Percentiles rank a stretch among this genome's conserved stretches.
Conservation (phyloP, 2,888 invertebrate genomes). For the Cerastis rubricosa region DNA sequence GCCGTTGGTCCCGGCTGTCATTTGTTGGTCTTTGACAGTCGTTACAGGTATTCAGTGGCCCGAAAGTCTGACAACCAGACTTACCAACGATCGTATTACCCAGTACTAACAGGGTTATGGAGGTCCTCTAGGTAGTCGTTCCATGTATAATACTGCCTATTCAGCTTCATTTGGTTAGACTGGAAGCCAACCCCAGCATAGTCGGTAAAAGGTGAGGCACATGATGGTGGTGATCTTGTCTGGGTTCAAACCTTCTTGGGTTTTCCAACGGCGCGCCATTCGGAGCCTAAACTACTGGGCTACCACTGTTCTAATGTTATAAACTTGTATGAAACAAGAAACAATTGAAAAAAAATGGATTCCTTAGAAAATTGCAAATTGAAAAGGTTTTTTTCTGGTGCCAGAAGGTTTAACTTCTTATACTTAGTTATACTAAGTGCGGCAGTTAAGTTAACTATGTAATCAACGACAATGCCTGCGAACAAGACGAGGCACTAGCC, state of each 20-base stretch:
- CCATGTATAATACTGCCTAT: no score
- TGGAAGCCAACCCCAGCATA: no score
- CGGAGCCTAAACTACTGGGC: not conserved
- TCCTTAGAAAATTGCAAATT: not conserved
- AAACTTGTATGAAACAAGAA: not conserved
- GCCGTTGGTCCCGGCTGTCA: no score
- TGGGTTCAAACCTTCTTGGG: not conserved
- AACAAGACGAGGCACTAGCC: not conserved
- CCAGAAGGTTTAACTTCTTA: slow-evolving; percentile 3
- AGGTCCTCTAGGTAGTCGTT: no score
- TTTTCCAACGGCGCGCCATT: not conserved
- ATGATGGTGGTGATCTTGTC: not conserved
- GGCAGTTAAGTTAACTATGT: slow-evolving; percentile 44
- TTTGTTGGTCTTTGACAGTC: no score
- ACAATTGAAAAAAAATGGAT: not conserved
- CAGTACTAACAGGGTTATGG: no score
- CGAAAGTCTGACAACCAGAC: no score
- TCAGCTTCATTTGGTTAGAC: no score
- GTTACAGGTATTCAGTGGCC: no score
- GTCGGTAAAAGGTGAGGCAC: no score
- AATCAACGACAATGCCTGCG: slow-evolving; percentile 24
- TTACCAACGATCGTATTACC: no score
- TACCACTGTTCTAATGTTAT: not conserved
- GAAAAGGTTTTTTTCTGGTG: not conserved
- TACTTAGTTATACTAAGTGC: slow-evolving; percentile 18